Base-by-base conservation (phyloP, 2,113 vertebrate species). In the Pandion haliaetus region DNA sequence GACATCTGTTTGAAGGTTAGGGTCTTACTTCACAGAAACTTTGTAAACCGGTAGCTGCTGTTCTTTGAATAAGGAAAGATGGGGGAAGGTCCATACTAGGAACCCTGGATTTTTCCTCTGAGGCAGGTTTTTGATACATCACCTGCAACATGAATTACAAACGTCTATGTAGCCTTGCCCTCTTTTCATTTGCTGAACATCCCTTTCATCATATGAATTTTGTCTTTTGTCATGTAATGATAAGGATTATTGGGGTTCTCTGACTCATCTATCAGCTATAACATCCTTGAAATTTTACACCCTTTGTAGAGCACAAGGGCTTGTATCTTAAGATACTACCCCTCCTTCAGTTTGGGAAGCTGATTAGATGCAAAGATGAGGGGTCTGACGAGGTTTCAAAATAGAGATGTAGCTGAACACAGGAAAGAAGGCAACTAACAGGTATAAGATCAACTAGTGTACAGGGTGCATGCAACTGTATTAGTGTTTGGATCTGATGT, bases 81-180 rank as follows among this genome's bases (percentile, higher is more conserved):
- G 13, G 7, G 5, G 24, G 8, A 28, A 77, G 17, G 18, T 80
- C 28, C 5, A 2, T 79, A 14, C 3, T 34, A 29, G 62, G 15
- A 65, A 21, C 7, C 15, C 8, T 62, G 12, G 25, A 7, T 55
- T 71, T 86, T 94, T n/a, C 15, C 20, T 78, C 17, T 26, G 13
- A n/a, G 38, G 12, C 26, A 17, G 0, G 6, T 38, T 34, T 87
- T 71, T 45, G 29, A 32, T 65, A 8, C 3, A 23, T 36, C 5
- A 15, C 40, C 25, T 79, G 21, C 49, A 79, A 31, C 19, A 2
- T n/a, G 17, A 79, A 36, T 52, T 66, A 11, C 55, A 62, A 20
- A 3, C 0, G 36, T 54, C n/a, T 67, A 0, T 45, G 6, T 36
- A 4, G n/a, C n/a, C 17, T 52, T n/a, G 47, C 28, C 6, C 14